Percentiles rank a stretch among this genome's conserved stretches.
phyloP scores from a whole-genome alignment of 92 coral and sea anemone genomes.

The Zoanthus gigantus region DNA sequence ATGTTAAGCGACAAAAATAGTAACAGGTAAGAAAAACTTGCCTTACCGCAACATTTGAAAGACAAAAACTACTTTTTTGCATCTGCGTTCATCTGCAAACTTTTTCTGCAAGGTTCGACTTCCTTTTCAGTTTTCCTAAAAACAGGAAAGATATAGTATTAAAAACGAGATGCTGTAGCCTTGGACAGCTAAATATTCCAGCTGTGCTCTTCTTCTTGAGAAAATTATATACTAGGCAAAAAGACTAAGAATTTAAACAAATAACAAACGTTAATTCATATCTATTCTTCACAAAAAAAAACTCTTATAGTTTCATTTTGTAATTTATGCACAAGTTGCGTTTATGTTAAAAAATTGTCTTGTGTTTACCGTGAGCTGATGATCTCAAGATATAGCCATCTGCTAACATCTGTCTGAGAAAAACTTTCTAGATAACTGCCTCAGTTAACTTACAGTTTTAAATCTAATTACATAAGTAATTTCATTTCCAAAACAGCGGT shows the following conservation, averaged over 20 bases:
- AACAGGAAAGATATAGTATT: background rate
- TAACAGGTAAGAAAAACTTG: background rate
- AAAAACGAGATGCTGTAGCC: background rate
- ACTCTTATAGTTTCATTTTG: background rate
- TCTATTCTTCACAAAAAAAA: background rate
- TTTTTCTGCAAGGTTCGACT: background rate
- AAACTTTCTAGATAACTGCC: background rate
- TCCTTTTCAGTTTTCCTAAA: background rate
- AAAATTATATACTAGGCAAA: background rate
- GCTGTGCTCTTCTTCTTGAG: background rate
- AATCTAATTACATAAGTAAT: background rate
- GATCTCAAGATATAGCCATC: constrained; percentile 1
- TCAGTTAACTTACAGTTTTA: background rate
- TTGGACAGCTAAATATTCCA: background rate
- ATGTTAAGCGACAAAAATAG: background rate
- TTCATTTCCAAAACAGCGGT: background rate
- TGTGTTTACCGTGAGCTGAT: constrained; percentile 16
- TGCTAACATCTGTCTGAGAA: constrained; percentile 7
- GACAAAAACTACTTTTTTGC: constrained; percentile 18
- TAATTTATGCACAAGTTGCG: background rate
- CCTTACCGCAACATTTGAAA: constrained; percentile 38
- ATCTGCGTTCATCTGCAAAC: constrained; percentile 32
- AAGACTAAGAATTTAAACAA: background rate
- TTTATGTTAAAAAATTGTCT: background rate
- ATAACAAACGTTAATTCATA: background rate